Evolutionary conservation across 2,797 vertebrate species (phyloP).

Genomic region (Oreonectes daqikongensis): DNA sequence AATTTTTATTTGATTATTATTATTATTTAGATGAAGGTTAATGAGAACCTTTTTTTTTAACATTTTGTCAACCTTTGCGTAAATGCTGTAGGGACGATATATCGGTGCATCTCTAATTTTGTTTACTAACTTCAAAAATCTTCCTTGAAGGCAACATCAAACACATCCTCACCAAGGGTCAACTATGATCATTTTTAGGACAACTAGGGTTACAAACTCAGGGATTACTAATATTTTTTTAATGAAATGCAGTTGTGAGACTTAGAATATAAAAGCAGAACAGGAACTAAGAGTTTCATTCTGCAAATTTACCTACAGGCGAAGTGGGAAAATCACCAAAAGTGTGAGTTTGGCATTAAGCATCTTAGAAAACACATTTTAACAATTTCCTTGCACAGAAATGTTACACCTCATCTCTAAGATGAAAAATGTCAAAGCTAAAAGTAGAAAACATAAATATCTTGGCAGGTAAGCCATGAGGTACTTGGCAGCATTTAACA

Average conservation of each 20-base stretch:
- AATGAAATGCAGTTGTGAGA: constrained; percentile 12
- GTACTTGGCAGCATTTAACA: constrained; percentile 14
- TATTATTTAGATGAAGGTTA: no score
- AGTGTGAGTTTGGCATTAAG: background rate
- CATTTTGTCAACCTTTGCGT: no score
- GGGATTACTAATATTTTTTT: background rate
- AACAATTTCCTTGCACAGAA: background rate
- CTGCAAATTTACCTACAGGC: background rate
- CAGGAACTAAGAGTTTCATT: background rate
- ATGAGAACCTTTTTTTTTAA: no score
- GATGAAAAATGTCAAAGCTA: constrained; percentile 5
- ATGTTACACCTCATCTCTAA: background rate
- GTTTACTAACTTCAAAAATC: no score
- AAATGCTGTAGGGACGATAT: no score
- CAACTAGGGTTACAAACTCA: constrained; percentile 1
- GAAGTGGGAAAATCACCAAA: background rate
- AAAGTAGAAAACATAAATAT: constrained; percentile 29
- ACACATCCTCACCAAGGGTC: no score
- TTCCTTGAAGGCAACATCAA: no score
- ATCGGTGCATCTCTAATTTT: no score
- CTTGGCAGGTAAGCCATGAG: constrained; percentile 32
- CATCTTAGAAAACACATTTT: background rate
- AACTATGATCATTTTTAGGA: background rate
- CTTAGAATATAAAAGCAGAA: background rate
- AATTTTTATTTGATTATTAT: no score